phyloP scores from a whole-genome alignment of 2,888 invertebrate genomes.

The Eudemis profundana region DNA sequence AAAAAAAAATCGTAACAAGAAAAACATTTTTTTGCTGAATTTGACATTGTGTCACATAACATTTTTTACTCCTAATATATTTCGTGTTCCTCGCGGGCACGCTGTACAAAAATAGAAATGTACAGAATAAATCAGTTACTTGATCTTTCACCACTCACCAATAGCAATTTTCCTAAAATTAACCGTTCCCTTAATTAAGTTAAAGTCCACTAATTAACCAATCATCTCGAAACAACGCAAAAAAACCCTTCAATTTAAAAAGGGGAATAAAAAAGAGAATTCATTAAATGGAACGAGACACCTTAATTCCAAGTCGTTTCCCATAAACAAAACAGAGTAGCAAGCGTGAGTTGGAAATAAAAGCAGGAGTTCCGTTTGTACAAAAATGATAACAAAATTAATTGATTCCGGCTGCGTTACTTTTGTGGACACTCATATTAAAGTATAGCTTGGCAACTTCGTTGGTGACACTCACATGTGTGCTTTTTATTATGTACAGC shows the following conservation, averaged over 20 bases:
- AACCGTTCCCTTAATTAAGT: conserved; percentile 7
- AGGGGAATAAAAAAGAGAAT: conserved; percentile 25
- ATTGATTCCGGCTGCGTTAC: no score
- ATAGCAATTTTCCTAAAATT: background rate
- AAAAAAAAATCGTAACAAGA: no score
- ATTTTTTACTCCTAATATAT: no score
- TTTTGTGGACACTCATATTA: no score
- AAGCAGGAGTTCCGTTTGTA: background rate
- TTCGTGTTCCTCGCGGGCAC: no score
- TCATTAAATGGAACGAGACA: conserved; percentile 40
- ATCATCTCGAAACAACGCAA: conserved; percentile 17
- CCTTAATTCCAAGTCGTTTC: conserved; percentile 40
- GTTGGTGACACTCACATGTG: no score
- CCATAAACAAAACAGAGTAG: conserved; percentile 29
- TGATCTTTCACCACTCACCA: background rate
- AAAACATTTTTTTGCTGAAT: no score
- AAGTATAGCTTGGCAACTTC: no score
- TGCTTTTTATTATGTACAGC: no score
- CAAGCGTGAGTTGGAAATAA: conserved; percentile 5
- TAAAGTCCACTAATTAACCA: conserved; percentile 25
- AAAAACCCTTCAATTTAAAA: conserved; percentile 37
- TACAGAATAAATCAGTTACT: background rate
- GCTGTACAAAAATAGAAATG: background rate
- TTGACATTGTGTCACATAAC: no score
- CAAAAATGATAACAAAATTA: no score